Evolutionary conservation across 2,888 invertebrate species (phyloP), one percentile per base, ranked within the genome.

Genomic region (Chromoteleia sp.): DNA sequence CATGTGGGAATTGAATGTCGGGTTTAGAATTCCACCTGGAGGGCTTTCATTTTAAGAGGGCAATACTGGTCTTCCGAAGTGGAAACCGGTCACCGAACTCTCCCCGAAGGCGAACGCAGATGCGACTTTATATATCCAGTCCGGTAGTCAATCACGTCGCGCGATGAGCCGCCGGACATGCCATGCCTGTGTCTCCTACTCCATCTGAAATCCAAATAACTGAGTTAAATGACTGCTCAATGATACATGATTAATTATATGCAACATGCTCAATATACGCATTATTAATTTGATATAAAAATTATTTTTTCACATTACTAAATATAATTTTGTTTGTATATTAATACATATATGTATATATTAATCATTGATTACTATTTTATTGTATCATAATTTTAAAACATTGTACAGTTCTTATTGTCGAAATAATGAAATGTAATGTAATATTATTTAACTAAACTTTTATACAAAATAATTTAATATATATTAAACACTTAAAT

Each of bases 71-170:
- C 43, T 50, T 68, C 15, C 36, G 10, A 45, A 52, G 25, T 70
- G 45, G 56, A 77, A 83, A 80, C 48, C 43, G 73, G 79, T 97
- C 96, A 98, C 95, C 98, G 95, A 92, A 98, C 98, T 92, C 97
- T 95, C 91, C 98, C 98, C 84, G 97, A 97, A 58, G 97, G 97
- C 88, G 98, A 98, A 87, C 98, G 95, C 88, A 98, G 94, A 92
- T 98, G 97, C 85, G 97, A 98, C 87, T 97, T 95, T 92, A 98
- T 97, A 93, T 97, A 97, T 82, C 96, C 96, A 50, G 96, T 96
- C 88, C 96, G 94, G 92, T 95, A 96, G 92, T 96, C 96, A 89
- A 96, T 94, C 63, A 95, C 93, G 92, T 95, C 95, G 83, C 95
- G 93, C 87, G 94, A 91, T 82, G 93, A 92, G 82, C 92, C 91